These are phyloP conservation scores for Lanius ludovicianus DNA, from an alignment of 2,113 vertebrate genomes.

Conservation along the genomic window DNA sequence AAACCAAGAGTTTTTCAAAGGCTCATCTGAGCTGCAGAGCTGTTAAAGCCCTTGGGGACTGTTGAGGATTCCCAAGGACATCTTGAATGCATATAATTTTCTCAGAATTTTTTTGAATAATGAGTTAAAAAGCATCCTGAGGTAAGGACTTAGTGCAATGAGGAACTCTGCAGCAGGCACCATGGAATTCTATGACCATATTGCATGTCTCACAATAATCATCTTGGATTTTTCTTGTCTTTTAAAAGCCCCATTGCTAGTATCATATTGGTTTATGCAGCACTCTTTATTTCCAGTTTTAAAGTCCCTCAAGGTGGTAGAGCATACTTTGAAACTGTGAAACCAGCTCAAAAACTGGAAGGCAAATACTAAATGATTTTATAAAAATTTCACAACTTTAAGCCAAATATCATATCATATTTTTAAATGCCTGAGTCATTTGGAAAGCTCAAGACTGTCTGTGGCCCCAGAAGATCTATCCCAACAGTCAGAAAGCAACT, in stretches of 20 bases:
- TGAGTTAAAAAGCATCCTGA: not conserved
- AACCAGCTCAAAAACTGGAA: not conserved
- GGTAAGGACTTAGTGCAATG: rapidly evolving
- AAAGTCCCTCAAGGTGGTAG: not conserved
- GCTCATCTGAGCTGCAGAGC: not conserved
- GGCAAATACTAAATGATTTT: not conserved
- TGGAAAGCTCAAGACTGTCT: not conserved
- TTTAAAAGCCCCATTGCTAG: not conserved
- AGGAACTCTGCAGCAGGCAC: not conserved
- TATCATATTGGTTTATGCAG: not conserved
- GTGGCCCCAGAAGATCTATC: not conserved
- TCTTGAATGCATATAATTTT: not conserved
- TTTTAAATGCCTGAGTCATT: not conserved
- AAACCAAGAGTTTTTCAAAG: not conserved
- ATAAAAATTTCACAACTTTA: not conserved
- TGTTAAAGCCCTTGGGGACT: not conserved
- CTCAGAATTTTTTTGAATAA: not conserved
- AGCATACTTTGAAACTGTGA: not conserved
- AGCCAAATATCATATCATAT: not conserved
- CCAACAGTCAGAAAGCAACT: not conserved
- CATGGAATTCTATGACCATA: not conserved
- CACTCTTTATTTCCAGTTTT: not conserved
- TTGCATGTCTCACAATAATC: not conserved
- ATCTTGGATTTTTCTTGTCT: not conserved
- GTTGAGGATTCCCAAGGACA: not conserved